These are phyloP conservation scores for Pseudobourletiella spinata DNA, from an alignment of 1,140 invertebrate genomes.

Conservation along the genomic window DNA sequence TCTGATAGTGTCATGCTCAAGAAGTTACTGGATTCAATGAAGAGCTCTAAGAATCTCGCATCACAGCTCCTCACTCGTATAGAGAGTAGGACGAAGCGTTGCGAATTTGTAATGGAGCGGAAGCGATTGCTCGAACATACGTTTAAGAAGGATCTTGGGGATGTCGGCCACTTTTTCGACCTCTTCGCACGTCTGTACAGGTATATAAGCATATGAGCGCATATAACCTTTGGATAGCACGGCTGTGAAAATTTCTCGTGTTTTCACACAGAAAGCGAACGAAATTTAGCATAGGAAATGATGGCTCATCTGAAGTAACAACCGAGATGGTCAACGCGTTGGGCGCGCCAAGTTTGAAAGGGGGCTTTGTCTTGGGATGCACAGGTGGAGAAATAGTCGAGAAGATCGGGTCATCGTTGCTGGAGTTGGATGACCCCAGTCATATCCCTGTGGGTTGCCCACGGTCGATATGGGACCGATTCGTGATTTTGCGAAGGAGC, in stretches of 20 bases:
- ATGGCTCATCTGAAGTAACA: conserved; percentile 17
- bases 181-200: conserved; percentile 29
- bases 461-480: conserved; percentile 29
- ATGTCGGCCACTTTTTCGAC: conserved; percentile 31
- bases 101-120: conserved; percentile 30
- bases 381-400: conserved; percentile 20
- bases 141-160: conserved; percentile 39
- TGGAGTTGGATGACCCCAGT: conserved; percentile 29
- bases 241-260: no score
- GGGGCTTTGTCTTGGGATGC: conserved; percentile 14
- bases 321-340: conserved; percentile 17
- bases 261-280: conserved; percentile 23
- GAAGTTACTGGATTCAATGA: conserved; percentile 23
- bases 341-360: conserved; percentile 6
- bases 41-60: conserved; percentile 18
- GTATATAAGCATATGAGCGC: no score
- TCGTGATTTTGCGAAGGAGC: conserved; percentile 14
- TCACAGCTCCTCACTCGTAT: conserved; percentile 28
- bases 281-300: conserved; percentile 15
- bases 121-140: conserved; percentile 44
- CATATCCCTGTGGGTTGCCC: conserved; percentile 31
- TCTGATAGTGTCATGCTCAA: conserved; percentile 10
- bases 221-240: no score
- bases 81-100: conserved; percentile 31
- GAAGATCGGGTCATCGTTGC: conserved; percentile 4